A percentile compares a stretch with the other conserved stretches of the same genome.
phyloP scores from a whole-genome alignment of 1,140 invertebrate species.

The Cyrtorhinus lividipennis region DNA sequence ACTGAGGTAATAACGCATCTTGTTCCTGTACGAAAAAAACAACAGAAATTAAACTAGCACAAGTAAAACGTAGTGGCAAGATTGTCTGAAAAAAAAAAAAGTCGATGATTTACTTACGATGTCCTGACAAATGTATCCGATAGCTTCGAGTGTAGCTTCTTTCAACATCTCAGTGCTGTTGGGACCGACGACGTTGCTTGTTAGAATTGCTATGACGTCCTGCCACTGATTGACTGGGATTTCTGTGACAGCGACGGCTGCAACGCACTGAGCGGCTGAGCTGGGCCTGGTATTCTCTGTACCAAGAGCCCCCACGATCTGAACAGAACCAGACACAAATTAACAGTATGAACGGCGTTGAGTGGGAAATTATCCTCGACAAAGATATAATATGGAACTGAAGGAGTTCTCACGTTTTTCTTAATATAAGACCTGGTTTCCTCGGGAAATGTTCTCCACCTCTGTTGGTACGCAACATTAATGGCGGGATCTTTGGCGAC shows the following conservation, averaged over 20 bases:
- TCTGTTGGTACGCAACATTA: conserved; percentile 68
- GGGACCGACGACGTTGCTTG: conserved; percentile 73
- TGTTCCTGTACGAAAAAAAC: conserved; percentile 44
- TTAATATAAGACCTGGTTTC: conserved; percentile 82
- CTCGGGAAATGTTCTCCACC: conserved; percentile 80
- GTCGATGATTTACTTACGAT: conserved; percentile 38
- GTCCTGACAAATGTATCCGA: conserved; percentile 76
- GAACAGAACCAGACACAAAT: conserved; percentile 25
- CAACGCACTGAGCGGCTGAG: conserved; percentile 96
- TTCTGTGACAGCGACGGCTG: conserved; percentile 94
- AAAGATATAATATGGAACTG: conserved; percentile 16
- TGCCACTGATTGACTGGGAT: conserved; percentile 72
- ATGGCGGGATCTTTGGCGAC: conserved; percentile 85
- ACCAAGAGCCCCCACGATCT: conserved; percentile 85
- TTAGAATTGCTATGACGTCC: conserved; percentile 71
- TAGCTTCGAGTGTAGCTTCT: conserved; percentile 91
- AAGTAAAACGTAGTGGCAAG: background rate
- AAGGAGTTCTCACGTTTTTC: conserved; percentile 92
- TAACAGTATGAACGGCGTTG: background rate
- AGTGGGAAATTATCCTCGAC: too few species aligned
- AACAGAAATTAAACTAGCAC: conserved; percentile 12
- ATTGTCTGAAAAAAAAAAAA: conserved; percentile 36
- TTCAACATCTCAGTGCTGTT: conserved; percentile 84
- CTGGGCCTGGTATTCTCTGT: conserved; percentile 90
- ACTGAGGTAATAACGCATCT: conserved; percentile 76